phyloP scores from a whole-genome alignment of 2,888 invertebrate genomes.

The Drepana falcataria region DNA sequence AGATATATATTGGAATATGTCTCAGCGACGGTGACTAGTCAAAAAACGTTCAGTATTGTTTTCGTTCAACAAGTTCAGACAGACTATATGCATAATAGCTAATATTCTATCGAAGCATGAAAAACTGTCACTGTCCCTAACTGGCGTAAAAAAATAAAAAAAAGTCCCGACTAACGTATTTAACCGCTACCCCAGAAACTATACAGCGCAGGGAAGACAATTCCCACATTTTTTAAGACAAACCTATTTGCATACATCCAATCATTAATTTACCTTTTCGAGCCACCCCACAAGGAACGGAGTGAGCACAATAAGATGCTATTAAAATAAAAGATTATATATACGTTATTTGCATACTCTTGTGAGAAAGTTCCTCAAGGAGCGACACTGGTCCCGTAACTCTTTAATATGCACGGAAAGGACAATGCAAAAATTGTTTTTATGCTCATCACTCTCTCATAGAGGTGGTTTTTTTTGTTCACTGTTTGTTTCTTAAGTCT shows the following conservation, averaged over 20 bases:
- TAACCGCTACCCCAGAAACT: constrained; percentile 31
- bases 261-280: constrained; percentile 64
- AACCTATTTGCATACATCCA: constrained; percentile 63
- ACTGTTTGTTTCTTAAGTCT: constrained; percentile 68
- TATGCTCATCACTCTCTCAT: constrained; percentile 68
- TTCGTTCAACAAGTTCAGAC: no score
- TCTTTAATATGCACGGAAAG: constrained; percentile 50
- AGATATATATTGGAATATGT: no score
- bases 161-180: constrained; percentile 22
- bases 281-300: constrained; percentile 58
- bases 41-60: no score
- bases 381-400: constrained; percentile 40
- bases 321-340: constrained; percentile 77
- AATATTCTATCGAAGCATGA: no score
- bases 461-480: constrained; percentile 62
- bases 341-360: constrained; percentile 68
- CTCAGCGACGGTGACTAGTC: no score
- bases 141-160: background rate
- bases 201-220: constrained; percentile 20
- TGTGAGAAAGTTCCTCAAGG: constrained; percentile 69
- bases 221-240: constrained; percentile 59
- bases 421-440: constrained; percentile 72
- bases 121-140: background rate
- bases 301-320: constrained; percentile 69
- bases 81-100: no score